Base-by-base conservation (phyloP, 2,888 invertebrate species). In the Hedychridium roseum region DNA sequence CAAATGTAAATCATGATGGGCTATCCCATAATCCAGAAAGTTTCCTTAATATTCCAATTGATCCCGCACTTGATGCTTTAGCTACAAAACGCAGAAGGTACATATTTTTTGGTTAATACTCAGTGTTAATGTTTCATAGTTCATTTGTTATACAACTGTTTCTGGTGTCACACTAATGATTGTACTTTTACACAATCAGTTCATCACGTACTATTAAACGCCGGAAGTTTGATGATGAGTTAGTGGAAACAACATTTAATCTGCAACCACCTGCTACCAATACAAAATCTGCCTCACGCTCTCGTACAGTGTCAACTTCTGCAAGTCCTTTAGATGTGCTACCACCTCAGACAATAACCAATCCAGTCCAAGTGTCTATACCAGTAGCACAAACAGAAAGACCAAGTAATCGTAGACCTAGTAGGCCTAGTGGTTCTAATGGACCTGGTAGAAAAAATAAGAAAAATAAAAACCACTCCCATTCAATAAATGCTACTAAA, bases 141-240 rank as follows among this genome's bases (percentile, higher is more conserved):
- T 11, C 17, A 1, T n/a, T 14, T 17, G n/a, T 37, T 28, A 30
- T n/a, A 16, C 2, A 2, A 37, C 3, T 12, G 14, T 12, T 17
- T 16, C 32, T 36, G 6, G 7, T 20, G 16, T 47, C 6, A 34
- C 5, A 7, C 35, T 35, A 7, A 15, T 16, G 4, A 35, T 35
- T 35, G 16, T 20, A 4, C 11, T 20, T 11, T 20, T 16, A 4
- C 14, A 28, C 6, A n/a, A 15, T 16, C 72, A 93, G 94, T 77
- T 96, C 96, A 7, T 94, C 93, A 18, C 84, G 97, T 48, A 96
- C 96, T 1, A 97, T 97, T 67, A 97, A 97, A 79, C 85, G 97
- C 0, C 90, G 93, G 68, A 91, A 96, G 66, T 97, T 97, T 80
- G 97, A 97, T 75, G 97, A 97, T 84, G 97, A 98, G 80, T 82